Conservation (phyloP, 2,113 vertebrate species). For the Hemicordylus capensis region DNA sequence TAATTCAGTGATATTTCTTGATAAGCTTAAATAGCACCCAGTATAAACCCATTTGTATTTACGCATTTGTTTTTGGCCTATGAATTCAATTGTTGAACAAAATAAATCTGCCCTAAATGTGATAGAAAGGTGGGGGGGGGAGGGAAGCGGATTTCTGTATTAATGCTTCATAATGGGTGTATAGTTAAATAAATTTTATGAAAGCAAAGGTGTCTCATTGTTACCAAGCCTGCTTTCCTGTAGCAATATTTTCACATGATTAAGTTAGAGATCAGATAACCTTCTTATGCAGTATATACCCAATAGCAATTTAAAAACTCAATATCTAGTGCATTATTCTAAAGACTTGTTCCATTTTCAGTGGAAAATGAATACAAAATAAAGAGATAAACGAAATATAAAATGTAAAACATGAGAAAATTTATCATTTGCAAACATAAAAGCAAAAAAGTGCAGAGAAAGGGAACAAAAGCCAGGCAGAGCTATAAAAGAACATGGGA, state of each 20-base stretch:
- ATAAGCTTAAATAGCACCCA: slow-evolving; percentile 50
- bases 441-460: slow-evolving; percentile 59
- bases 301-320: slow-evolving; percentile 74
- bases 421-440: slow-evolving; percentile 74
- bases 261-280: slow-evolving; percentile 75
- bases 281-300: slow-evolving; percentile 65
- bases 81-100: slow-evolving; percentile 49
- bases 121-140: slow-evolving; percentile 60
- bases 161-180: slow-evolving; percentile 71
- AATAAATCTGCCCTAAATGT: slow-evolving; percentile 69
- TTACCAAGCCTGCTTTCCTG: slow-evolving; percentile 64
- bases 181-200: slow-evolving; percentile 76
- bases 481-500: slow-evolving; percentile 45
- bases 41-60: slow-evolving; percentile 25
- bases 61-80: slow-evolving; percentile 22
- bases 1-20: slow-evolving; percentile 27
- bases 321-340: slow-evolving; percentile 72
- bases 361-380: slow-evolving; percentile 71
- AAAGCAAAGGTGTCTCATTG: slow-evolving; percentile 67
- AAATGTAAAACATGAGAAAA: slow-evolving; percentile 73
- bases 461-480: slow-evolving; percentile 63
- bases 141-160: slow-evolving; percentile 68
- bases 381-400: slow-evolving; percentile 76
- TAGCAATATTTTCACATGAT: slow-evolving; percentile 72
- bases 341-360: slow-evolving; percentile 69